These are phyloP conservation scores for Illadopsis cleaveri DNA, from an alignment of 2,113 vertebrate genomes.

Conservation along the genomic window DNA sequence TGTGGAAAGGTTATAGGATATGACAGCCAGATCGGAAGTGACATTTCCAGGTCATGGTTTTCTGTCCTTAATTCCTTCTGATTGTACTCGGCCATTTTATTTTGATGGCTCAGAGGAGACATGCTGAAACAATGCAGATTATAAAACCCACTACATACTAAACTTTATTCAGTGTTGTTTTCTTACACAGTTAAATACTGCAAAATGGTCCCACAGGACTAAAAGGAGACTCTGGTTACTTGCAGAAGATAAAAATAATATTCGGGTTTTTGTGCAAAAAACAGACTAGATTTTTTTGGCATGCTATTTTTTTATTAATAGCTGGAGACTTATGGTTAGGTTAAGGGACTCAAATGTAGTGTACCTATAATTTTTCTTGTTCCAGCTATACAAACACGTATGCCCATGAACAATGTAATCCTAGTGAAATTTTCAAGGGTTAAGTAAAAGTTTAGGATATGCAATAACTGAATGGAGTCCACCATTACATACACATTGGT, in stretches of 20 bases:
- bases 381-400: neutral
- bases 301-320: neutral
- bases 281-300: neutral
- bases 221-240: neutral
- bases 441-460: neutral
- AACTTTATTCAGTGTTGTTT: neutral
- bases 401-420: neutral
- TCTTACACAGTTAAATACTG: neutral
- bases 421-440: neutral
- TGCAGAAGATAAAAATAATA: neutral
- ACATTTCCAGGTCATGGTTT: neutral
- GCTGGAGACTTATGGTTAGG: neutral
- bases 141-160: neutral
- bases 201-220: neutral
- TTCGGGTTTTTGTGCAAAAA: neutral
- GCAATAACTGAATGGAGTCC: neutral
- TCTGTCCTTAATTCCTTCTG: neutral
- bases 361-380: neutral
- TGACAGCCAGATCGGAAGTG: neutral
- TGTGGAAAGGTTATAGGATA: neutral
- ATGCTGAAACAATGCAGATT: neutral
- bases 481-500: neutral
- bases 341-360: neutral
- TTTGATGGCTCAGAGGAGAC: neutral
- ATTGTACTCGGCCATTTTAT: neutral